Conservation (phyloP, 2,888 invertebrate genomes). For the Coleophora deauratella region DNA sequence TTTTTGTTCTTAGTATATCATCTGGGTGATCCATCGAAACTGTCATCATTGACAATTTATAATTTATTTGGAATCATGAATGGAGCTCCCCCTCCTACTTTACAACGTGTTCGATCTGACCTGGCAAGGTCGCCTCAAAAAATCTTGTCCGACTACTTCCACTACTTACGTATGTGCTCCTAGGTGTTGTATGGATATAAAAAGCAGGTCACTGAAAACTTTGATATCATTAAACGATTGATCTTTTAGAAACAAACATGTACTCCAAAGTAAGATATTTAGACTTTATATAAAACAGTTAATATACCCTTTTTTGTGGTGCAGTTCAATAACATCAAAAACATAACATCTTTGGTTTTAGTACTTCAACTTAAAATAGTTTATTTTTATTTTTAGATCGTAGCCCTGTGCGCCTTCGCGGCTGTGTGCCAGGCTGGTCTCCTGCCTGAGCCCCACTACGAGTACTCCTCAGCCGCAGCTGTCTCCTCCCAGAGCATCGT, state of each 20-base stretch:
- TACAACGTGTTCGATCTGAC: too few relatives aligned
- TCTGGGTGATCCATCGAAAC: constrained; percentile 43
- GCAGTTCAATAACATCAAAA: constrained; percentile 53
- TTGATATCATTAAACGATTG: constrained; percentile 27
- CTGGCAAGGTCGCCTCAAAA: constrained; percentile 15
- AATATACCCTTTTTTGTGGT: constrained; percentile 40
- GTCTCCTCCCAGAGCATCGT: constrained; percentile 52
- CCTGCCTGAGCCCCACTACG: constrained; percentile 42
- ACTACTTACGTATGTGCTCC: constrained; percentile 30
- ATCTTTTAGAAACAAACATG: constrained; percentile 30
- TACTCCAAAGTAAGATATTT: constrained; percentile 32
- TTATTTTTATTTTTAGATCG: constrained; percentile 18
- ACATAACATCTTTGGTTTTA: constrained; percentile 39
- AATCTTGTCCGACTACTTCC: constrained; percentile 26
- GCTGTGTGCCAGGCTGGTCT: constrained; percentile 31
- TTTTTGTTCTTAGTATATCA: constrained; percentile 39
- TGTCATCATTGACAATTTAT: constrained; percentile 63
- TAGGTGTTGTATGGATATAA: constrained; percentile 27
- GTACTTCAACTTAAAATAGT: neutral
- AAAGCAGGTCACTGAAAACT: constrained; percentile 23
- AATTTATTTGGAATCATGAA: too few relatives aligned
- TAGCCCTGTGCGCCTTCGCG: constrained; percentile 28
- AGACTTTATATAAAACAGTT: constrained; percentile 9
- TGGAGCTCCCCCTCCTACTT: neutral
- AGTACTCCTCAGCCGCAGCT: constrained; percentile 37